Evolutionary conservation across 2,888 invertebrate genomes (phyloP).

Genomic region (Ormyrus rosae): DNA sequence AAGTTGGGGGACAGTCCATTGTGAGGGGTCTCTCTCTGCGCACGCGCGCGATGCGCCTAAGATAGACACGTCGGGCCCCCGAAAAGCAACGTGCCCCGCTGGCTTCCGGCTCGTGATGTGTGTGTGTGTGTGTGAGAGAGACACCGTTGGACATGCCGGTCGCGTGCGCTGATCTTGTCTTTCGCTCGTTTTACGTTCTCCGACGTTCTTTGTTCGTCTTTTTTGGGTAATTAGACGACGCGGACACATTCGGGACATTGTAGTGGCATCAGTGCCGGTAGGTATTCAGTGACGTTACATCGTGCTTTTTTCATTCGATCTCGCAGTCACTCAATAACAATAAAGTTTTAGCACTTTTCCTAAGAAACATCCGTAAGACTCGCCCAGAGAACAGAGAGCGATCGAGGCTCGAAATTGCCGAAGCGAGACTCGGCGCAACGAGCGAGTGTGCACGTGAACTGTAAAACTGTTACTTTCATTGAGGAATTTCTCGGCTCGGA

Average conservation of each 20-base stretch:
- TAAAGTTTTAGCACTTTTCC: neutral
- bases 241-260: too few species aligned
- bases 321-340: neutral
- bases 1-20: conserved; percentile 15
- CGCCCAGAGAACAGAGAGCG: neutral
- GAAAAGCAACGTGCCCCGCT: conserved; percentile 14
- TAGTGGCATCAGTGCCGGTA: too few species aligned
- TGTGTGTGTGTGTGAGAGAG: neutral
- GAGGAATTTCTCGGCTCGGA: conserved; percentile 45
- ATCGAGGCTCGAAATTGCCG: neutral
- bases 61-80: conserved; percentile 13
- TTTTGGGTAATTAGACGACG: too few species aligned
- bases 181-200: too few species aligned
- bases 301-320: neutral
- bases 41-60: neutral
- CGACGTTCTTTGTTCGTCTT: too few species aligned
- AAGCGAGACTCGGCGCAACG: neutral
- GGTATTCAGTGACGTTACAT: too few species aligned
- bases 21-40: neutral
- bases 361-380: neutral
- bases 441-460: neutral
- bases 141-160: conserved; percentile 31
- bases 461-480: conserved; percentile 35
- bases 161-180: neutral
- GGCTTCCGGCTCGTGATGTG: conserved; percentile 30